Base-by-base conservation (phyloP, 2,888 invertebrate species). In the Sipha maydis region DNA sequence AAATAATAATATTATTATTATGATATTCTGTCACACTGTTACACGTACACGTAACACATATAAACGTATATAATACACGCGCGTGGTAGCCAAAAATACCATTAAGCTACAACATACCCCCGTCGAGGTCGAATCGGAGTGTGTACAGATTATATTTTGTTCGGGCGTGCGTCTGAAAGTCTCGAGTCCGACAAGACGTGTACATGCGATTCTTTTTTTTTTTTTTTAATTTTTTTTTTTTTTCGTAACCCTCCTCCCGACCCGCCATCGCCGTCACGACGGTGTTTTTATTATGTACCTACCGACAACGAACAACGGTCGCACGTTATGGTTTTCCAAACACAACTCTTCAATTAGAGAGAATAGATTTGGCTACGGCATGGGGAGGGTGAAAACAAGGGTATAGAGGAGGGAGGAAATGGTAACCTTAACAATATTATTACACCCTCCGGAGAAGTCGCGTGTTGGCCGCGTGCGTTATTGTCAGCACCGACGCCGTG, bases 321-420 rank as follows among this genome's bases (percentile, higher is more conserved):
- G 85, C 85, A 73, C 86, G 88, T 80, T 88, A 82, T 75, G 82
- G 88, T 88, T 80, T 86, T 73, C 56, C 88, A 41, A 88, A 88
- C 88, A 88, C 88, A 82, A 88, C 88, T 88, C 88, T 88, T 88
- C 88, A 88, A 88, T 88, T 88, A 88, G 88, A 88, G 88, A 88
- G 88, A 86, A 86, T 86, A 80, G 86, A 86, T 86, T 86, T 38
- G 38, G 34, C 48, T 48, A 34, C 25, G 73, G 54, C 17, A 31
- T 17, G 31, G 11, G 8, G 61, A 31, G 38, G 75, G 84, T n/a
- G 54, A 54, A 56, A 56, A n/a, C 38, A 41, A 11, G 7, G 28
- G 28, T 11, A 0, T 11, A 9, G 80, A 7, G 7, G 41, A 1
- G n/a, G 79, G 34, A 3, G 25, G 31, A 82, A 78, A 54, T 4